These are phyloP conservation scores for Trachymyrmex septentrionalis DNA, from an alignment of 1,140 invertebrate species.

Conservation along the genomic window DNA sequence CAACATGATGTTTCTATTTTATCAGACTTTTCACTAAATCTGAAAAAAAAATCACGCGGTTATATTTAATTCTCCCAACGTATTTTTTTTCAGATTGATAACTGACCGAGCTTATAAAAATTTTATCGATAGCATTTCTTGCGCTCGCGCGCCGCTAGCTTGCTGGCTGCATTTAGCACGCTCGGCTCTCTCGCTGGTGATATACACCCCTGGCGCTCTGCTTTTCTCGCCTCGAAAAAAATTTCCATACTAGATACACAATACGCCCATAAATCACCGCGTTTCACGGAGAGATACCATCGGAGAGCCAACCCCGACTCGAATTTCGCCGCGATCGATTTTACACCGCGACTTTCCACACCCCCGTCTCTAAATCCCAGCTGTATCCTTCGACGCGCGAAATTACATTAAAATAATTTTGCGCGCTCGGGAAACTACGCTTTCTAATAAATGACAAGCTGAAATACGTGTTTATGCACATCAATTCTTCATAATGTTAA, in stretches of 20 bases:
- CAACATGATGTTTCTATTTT: not conserved
- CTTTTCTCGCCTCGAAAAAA: slow-evolving; percentile 67
- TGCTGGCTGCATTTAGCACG: slow-evolving; percentile 64
- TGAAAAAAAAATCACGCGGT: not conserved
- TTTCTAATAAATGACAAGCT: slow-evolving; percentile 20
- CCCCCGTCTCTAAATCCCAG: not conserved
- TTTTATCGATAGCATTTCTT: slow-evolving; percentile 41
- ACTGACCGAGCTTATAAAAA: slow-evolving; percentile 1
- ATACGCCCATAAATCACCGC: slow-evolving; percentile 58
- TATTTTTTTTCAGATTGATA: not conserved
- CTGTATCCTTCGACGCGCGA: slow-evolving; percentile 25
- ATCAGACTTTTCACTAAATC: not conserved
- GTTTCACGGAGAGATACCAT: slow-evolving; percentile 61
- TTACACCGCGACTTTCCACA: slow-evolving; percentile 50
- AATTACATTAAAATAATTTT: slow-evolving; percentile 47
- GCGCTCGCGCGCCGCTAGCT: slow-evolving; percentile 39
- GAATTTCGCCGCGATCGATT: slow-evolving; percentile 68
- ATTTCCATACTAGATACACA: slow-evolving; percentile 69
- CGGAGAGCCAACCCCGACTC: slow-evolving; percentile 53
- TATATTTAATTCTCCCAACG: slow-evolving; percentile 13
- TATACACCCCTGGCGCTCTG: slow-evolving; percentile 42
- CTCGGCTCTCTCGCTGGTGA: slow-evolving; percentile 23
- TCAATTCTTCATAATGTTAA: not conserved
- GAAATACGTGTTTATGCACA: not conserved
- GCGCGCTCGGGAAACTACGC: not conserved